phyloP scores from a whole-genome alignment of 1,140 invertebrate species.

The Camponotus floridanus region DNA sequence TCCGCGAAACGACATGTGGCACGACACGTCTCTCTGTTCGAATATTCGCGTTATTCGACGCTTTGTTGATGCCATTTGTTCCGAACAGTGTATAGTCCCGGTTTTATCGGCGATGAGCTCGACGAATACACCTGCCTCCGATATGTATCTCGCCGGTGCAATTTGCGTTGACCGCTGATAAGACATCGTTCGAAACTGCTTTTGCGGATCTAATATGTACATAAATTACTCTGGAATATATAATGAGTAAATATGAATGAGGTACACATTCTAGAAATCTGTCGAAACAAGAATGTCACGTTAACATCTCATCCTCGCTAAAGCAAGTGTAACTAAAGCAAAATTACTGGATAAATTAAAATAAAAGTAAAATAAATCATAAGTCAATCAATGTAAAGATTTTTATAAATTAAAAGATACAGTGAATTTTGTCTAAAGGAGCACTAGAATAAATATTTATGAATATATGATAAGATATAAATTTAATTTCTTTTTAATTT shows the following conservation, averaged over 20 bases:
- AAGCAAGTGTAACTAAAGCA: background rate
- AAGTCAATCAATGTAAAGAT: background rate
- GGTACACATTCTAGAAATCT: background rate
- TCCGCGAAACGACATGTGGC: conserved; percentile 33
- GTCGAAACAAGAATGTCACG: background rate
- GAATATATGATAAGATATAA: background rate
- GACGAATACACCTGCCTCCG: conserved; percentile 21
- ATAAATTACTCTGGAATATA: background rate
- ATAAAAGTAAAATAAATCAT: no score
- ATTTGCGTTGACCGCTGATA: conserved; percentile 20
- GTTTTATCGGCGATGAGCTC: conserved; percentile 25
- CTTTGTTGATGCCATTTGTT: conserved; percentile 50
- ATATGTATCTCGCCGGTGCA: conserved; percentile 30
- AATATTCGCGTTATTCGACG: conserved; percentile 23
- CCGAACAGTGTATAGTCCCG: background rate
- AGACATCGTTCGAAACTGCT: background rate
- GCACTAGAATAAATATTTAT: background rate
- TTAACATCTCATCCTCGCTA: background rate
- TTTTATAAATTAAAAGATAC: background rate
- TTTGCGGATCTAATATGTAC: conserved; percentile 18
- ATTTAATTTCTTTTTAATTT: background rate
- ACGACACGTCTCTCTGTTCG: conserved; percentile 18
- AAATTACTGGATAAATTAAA: background rate
- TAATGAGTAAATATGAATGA: background rate
- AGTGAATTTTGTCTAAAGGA: background rate